These are phyloP conservation scores for Selene dorsalis DNA, from an alignment of 2,797 vertebrate genomes.

Conservation along the genomic window DNA sequence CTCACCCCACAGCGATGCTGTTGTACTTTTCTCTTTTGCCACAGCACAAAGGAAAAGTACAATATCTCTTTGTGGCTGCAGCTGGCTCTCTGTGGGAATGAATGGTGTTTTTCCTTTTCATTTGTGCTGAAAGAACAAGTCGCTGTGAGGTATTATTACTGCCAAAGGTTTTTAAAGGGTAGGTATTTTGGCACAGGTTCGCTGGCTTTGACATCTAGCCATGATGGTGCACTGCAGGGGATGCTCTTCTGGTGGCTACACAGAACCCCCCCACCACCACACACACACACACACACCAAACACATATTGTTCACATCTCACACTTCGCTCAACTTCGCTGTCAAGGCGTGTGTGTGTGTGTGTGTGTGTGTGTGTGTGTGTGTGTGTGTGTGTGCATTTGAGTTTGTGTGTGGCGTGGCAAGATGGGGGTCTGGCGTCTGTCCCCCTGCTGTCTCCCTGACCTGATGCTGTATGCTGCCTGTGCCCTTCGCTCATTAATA, in stretches of 20 bases:
- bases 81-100: slow-evolving; percentile 56
- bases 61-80: slow-evolving; percentile 65
- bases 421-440: slow-evolving; percentile 29
- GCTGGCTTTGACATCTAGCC: slow-evolving; percentile 63
- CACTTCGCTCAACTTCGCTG: slow-evolving; percentile 53
- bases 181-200: slow-evolving; percentile 58
- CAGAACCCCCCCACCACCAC: slow-evolving; percentile 9
- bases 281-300: slow-evolving; percentile 13
- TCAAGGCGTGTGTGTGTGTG: slow-evolving; percentile 8
- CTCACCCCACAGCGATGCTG: slow-evolving; percentile 39
- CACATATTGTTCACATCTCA: slow-evolving; percentile 62
- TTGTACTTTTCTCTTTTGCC: slow-evolving; percentile 57
- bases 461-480: slow-evolving; percentile 70
- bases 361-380: slow-evolving; percentile 12
- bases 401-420: neutral
- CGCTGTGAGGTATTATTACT: slow-evolving; percentile 56
- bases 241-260: slow-evolving; percentile 41
- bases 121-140: slow-evolving; percentile 56
- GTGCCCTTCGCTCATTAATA: slow-evolving; percentile 79
- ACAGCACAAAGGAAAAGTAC: slow-evolving; percentile 67
- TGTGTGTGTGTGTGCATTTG: too few species aligned
- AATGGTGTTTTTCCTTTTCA: slow-evolving; percentile 59
- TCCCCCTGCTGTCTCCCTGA: slow-evolving; percentile 68
- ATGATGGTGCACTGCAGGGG: slow-evolving; percentile 66
- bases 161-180: slow-evolving; percentile 59